Evolutionary conservation across 64 coral and sea anemone genomes (phyloP), one percentile per base, ranked within the genome.

Genomic region (Porites lutea): DNA sequence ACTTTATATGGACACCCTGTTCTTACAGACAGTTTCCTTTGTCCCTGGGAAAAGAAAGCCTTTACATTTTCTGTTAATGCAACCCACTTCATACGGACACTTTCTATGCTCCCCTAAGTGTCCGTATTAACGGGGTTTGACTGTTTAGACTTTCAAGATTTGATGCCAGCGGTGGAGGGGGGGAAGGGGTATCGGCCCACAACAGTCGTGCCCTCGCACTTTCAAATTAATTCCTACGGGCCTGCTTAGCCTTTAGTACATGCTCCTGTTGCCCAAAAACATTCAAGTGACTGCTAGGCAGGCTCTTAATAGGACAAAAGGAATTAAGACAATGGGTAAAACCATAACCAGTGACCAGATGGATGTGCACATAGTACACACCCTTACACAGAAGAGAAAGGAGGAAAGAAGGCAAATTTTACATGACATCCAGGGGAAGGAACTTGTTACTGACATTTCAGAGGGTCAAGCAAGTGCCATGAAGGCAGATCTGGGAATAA

Each of bases 401-500:
- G 57, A 51, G 21, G 66, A 83, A n/a, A 73, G 89, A 66, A 55
- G 68, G 51, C 60, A 71, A 66, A 79, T 82, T 9, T 48, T 84
- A 4, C 7, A 92, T 49, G 45, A 92, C 22, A 68, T 79, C 72
- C 18, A 85, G 22, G 78, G 79, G 14, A 92, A 84, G 57, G 68
- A 92, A 46, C 68, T 92, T 23, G 90, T 92, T 20, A 57, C 74
- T 12, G 55, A 85, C 57, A 92, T 92, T 72, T 68, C 79, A 15
- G 71, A 92, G 27, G 89, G 77, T 55, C 72, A 94, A 61, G 61
- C 82, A 11, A 82, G 65, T 48, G 78, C 88, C 43, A 89, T 89
- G 86, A 94, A 94, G 57, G 55, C 62, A n/a, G 47, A 88, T 14
- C 72, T 87, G 23, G 86, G 92, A 49, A 65, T 94, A 77, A 77